Percentiles rank a stretch among this genome's conserved stretches.
Conservation (phyloP, 1,140 invertebrate genomes). For the Bilobella aurantiaca region DNA sequence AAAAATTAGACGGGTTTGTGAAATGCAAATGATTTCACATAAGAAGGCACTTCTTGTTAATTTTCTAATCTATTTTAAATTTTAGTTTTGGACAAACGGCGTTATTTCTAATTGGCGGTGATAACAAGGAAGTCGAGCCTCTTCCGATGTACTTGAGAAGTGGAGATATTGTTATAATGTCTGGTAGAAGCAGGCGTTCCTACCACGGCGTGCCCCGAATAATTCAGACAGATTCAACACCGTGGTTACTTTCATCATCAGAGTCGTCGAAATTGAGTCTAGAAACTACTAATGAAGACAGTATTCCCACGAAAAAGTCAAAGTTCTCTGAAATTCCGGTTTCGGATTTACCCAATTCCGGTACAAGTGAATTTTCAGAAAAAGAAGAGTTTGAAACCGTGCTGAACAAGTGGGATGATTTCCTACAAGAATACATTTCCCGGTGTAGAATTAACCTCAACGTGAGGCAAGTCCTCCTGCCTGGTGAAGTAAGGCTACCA, state of each 20-base stretch:
- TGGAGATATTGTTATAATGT: slow-evolving; percentile 76
- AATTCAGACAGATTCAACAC: slow-evolving; percentile 41
- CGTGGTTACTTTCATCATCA: slow-evolving; percentile 43
- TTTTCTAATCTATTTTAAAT: too few relatives aligned
- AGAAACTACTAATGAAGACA: slow-evolving; percentile 22
- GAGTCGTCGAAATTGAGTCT: slow-evolving; percentile 12
- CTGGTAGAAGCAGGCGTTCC: slow-evolving; percentile 56
- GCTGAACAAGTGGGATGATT: slow-evolving; percentile 44
- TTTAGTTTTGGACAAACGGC: slow-evolving; percentile 73
- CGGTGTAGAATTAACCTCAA: slow-evolving; percentile 64
- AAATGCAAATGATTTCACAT: too few relatives aligned
- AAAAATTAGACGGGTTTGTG: too few relatives aligned
- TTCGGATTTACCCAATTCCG: too few relatives aligned
- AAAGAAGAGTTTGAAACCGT: slow-evolving; percentile 24
- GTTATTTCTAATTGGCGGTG: slow-evolving; percentile 71
- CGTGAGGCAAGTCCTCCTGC: slow-evolving; percentile 54
- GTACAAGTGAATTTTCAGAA: slow-evolving; percentile 1
- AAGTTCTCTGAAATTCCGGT: too few relatives aligned
- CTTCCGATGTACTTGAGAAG: slow-evolving; percentile 58
- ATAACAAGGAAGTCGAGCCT: slow-evolving; percentile 52
- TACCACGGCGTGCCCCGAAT: slow-evolving; percentile 79
- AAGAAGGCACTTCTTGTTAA: too few relatives aligned
- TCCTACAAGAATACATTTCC: slow-evolving; percentile 48
- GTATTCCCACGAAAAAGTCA: too few relatives aligned
- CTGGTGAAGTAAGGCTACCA: slow-evolving; percentile 17